Conservation (phyloP, 2,113 vertebrate genomes). For the Mastomys coucha region DNA sequence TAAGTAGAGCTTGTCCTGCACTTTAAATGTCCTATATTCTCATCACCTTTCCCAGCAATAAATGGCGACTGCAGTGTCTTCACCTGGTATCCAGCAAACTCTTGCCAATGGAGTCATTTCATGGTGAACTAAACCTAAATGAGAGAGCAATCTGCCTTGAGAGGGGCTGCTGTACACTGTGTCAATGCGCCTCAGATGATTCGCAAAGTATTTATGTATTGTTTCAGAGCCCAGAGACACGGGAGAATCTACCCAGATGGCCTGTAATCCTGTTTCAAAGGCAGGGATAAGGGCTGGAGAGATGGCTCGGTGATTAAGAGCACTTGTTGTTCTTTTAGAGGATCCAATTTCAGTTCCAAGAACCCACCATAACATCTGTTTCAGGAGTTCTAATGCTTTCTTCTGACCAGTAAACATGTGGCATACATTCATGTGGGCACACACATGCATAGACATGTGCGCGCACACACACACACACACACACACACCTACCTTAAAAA, state of each 20-base stretch:
- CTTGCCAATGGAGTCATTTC: conserved; percentile 78
- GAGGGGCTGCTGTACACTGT: conserved; percentile 46
- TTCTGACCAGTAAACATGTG: neutral
- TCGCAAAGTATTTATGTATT: conserved; percentile 76
- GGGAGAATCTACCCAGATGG: conserved; percentile 58
- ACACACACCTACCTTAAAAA: neutral
- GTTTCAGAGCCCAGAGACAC: conserved; percentile 70
- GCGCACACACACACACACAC: neutral
- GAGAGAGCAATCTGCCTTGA: conserved; percentile 60
- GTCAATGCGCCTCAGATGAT: conserved; percentile 61
- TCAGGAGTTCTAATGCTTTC: neutral
- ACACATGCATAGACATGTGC: neutral
- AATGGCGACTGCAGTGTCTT: conserved; percentile 44
- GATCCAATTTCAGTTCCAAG: too few relatives aligned
- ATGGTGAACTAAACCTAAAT: conserved; percentile 69
- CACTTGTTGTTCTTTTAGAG: neutral
- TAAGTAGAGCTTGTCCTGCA: conserved; percentile 71
- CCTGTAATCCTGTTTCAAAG: neutral
- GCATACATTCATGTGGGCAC: neutral
- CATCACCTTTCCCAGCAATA: neutral
- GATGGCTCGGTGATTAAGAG: neutral
- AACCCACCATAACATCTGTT: too few relatives aligned
- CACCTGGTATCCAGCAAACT: conserved; percentile 19
- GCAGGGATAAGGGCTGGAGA: neutral
- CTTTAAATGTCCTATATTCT: conserved; percentile 55